Conservation (phyloP, 2,888 invertebrate species). For the Diaprepes abbreviatus region DNA sequence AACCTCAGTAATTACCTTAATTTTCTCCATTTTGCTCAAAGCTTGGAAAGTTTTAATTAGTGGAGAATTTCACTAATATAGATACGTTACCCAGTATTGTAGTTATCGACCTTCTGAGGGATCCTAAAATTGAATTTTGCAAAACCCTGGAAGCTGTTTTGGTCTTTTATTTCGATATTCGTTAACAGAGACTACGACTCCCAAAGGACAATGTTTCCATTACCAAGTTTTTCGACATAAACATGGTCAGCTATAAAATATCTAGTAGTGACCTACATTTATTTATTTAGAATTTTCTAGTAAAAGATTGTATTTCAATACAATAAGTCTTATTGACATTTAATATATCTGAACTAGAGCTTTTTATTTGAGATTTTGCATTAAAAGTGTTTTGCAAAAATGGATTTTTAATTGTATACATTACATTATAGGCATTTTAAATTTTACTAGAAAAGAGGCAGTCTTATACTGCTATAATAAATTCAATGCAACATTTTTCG, state of each 20-base stretch:
- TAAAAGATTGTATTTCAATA: no score
- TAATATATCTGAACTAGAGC: no score
- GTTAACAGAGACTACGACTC: constrained; percentile 6
- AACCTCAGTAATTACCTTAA: no score
- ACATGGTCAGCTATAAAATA: not conserved
- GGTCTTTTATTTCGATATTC: constrained; percentile 8
- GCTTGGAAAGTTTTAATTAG: not conserved
- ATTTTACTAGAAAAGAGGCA: no score
- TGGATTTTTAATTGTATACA: no score
- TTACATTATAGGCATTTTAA: no score
- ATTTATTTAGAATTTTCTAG: no score
- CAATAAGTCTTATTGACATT: no score
- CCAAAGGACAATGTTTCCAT: not conserved
- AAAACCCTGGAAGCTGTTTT: constrained; percentile 3
- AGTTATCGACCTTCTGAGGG: not conserved
- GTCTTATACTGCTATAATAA: no score
- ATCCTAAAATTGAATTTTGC: constrained; percentile 15
- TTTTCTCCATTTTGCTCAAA: not conserved
- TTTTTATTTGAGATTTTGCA: no score
- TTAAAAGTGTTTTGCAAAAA: no score
- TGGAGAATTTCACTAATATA: not conserved
- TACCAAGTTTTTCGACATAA: not conserved
- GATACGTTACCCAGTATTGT: not conserved
- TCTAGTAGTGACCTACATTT: not conserved
- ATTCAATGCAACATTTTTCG: no score